Base-by-base conservation (phyloP, 2,888 invertebrate genomes). In the Campoplex nolae region DNA sequence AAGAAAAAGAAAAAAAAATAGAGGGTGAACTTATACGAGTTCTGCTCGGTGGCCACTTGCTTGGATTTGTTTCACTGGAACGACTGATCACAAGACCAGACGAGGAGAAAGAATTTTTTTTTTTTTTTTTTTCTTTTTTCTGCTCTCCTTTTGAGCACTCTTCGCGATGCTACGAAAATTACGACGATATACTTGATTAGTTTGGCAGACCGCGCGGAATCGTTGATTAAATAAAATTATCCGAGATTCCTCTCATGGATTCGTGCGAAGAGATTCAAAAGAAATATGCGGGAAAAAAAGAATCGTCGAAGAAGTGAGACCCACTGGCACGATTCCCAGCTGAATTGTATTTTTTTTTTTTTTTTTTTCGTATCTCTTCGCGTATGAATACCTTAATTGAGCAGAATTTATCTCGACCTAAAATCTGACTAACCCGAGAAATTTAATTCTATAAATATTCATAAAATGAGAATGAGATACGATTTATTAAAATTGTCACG, bases 291-390 rank as follows among this genome's bases (percentile, higher is more conserved):
- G 67, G 8, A 67, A 45, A 18, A 73, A 45, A 71, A 23, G 23
- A 6, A 28, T 48, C 3, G 56, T 48, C 42, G 67, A 67, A 35
- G 58, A 83, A 67, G n/a, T 28, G 82, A 88, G 84, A 87, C 90
- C 86, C 68, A 88, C 88, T 88, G 86, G 86, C 89, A 85, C 88
- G 84, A 70, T 90, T 90, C 90, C 62, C 88, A 83, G 80, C 71
- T 45, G 42, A 88, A 71, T 80, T 81, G 38, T 67, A 68, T 77
- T 80, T 76, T 70, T 45, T 75, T 16, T 23, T 75, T 16, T 23
- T 23, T 23, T 23, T 23, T 23, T 23, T 23, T 42, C 54, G 73
- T n/a, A 28, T 42, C 32, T 74, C 58, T 75, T 71, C 28, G 48
- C 65, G 71, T 42, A 42, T 83, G 9, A 23, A 62, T 77, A 42